These are phyloP conservation scores for Anticlea derivata DNA, from an alignment of 2,888 invertebrate species.

Conservation along the genomic window DNA sequence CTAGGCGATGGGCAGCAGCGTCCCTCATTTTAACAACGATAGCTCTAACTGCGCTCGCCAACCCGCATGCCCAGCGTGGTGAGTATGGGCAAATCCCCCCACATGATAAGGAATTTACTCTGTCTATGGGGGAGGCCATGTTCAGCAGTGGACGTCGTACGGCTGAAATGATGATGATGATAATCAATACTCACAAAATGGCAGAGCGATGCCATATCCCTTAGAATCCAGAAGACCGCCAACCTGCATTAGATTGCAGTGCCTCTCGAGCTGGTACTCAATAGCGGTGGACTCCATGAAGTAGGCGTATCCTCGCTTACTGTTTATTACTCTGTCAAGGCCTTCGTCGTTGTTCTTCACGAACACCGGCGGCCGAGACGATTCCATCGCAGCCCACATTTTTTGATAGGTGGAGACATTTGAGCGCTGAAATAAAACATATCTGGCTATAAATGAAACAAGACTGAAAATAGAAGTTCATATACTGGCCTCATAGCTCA, in stretches of 20 bases:
- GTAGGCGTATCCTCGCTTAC: constrained; percentile 94
- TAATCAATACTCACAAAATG: constrained; percentile 87
- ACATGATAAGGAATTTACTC: too few species aligned
- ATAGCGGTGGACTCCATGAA: constrained; percentile 98
- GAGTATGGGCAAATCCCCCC: too few species aligned
- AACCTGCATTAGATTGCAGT: constrained; percentile 93
- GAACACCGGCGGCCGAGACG: constrained; percentile 92
- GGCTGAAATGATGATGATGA: too few species aligned
- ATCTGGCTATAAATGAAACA: too few species aligned
- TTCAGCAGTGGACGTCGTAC: too few species aligned
- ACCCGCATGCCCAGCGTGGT: too few species aligned
- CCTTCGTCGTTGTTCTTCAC: constrained; percentile 93
- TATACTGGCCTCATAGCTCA: too few species aligned
- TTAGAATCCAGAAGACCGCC: constrained; percentile 92
- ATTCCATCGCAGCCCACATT: constrained; percentile 97
- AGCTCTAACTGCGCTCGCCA: too few species aligned
- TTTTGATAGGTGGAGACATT: constrained; percentile 94
- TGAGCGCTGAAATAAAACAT: constrained; percentile 85
- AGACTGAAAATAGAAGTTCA: too few species aligned
- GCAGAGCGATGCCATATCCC: constrained; percentile 97
- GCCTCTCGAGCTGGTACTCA: constrained; percentile 94
- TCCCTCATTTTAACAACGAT: too few species aligned
- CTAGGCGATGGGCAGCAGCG: too few species aligned
- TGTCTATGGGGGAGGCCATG: too few species aligned
- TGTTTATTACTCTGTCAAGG: constrained; percentile 91